Conservation (phyloP, 2,113 vertebrate genomes). For the Struthidea cinerea region DNA sequence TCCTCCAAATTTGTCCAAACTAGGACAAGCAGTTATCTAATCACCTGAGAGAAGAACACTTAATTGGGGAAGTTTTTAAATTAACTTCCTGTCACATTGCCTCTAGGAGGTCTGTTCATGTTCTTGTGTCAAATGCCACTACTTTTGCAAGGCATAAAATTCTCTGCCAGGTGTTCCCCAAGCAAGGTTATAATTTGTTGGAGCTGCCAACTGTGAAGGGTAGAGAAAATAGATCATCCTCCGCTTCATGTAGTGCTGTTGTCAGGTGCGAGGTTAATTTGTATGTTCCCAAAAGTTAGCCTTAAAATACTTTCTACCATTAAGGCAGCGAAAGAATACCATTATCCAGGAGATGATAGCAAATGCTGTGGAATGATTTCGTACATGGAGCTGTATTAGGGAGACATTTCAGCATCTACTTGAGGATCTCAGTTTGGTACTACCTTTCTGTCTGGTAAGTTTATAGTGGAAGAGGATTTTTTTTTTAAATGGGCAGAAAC, state of each 20-base stretch:
- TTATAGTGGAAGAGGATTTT: not conserved
- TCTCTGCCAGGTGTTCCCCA: not conserved
- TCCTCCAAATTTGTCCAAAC: too few relatives aligned
- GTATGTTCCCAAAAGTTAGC: not conserved
- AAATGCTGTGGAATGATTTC: not conserved
- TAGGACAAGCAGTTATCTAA: not conserved
- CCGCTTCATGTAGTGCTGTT: rapidly evolving
- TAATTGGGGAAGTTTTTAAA: not conserved
- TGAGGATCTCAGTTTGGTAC: not conserved
- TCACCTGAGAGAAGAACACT: not conserved
- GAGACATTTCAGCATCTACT: not conserved
- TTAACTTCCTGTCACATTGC: not conserved
- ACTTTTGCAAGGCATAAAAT: not conserved
- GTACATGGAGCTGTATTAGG: not conserved
- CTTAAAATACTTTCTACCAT: not conserved
- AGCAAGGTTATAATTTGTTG: not conserved
- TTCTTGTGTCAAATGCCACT: not conserved
- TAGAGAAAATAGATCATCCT: not conserved
- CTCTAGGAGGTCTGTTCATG: not conserved
- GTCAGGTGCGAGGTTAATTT: not conserved
- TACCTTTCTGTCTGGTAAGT: not conserved
- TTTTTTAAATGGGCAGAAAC: not conserved
- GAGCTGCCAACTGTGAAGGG: not conserved
- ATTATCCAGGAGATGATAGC: not conserved
- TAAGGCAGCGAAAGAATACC: not conserved